Evolutionary conservation across 2,113 vertebrate genomes (phyloP).

Genomic region (Cyprinodon brontotheroides): DNA sequence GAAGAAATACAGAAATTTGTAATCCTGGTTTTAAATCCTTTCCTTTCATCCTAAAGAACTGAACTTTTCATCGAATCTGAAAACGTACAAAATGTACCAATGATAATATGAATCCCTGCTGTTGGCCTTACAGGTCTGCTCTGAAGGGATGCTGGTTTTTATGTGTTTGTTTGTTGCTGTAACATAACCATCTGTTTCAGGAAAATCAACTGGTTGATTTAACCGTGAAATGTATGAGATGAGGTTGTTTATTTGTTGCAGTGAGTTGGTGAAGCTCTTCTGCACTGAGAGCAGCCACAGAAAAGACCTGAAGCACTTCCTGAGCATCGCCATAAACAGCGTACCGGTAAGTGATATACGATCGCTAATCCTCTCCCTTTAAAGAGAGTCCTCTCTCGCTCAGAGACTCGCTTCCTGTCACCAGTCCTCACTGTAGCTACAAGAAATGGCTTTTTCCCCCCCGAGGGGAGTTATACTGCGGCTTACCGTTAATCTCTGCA

Average conservation of each 20-base stretch:
- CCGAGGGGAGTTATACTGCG: slow-evolving; percentile 21
- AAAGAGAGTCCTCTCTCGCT: background rate
- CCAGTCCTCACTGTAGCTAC: slow-evolving; percentile 18
- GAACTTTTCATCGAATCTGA: too few relatives aligned
- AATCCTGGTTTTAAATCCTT: too few relatives aligned
- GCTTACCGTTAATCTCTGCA: slow-evolving; percentile 9
- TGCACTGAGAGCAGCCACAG: slow-evolving; percentile 66
- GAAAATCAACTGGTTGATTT: background rate
- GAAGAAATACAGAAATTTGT: too few relatives aligned
- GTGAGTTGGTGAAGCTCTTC: slow-evolving; percentile 83
- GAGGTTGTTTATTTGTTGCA: slow-evolving; percentile 47
- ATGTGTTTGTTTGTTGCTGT: too few relatives aligned
- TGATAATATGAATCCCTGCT: background rate
- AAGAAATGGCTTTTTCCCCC: slow-evolving; percentile 32
- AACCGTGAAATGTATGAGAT: background rate
- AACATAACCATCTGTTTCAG: background rate
- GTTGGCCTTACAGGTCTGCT: too few relatives aligned
- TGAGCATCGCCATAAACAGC: slow-evolving; percentile 61
- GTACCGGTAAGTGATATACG: slow-evolving; percentile 59
- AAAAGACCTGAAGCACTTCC: slow-evolving; percentile 76
- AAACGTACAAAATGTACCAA: too few relatives aligned
- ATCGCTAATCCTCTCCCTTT: slow-evolving; percentile 31
- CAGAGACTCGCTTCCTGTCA: slow-evolving; percentile 4
- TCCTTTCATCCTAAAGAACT: too few relatives aligned
- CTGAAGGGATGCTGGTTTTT: too few relatives aligned